These are phyloP conservation scores for Syngnathus acus DNA, from an alignment of 2,797 vertebrate species.

Conservation along the genomic window DNA sequence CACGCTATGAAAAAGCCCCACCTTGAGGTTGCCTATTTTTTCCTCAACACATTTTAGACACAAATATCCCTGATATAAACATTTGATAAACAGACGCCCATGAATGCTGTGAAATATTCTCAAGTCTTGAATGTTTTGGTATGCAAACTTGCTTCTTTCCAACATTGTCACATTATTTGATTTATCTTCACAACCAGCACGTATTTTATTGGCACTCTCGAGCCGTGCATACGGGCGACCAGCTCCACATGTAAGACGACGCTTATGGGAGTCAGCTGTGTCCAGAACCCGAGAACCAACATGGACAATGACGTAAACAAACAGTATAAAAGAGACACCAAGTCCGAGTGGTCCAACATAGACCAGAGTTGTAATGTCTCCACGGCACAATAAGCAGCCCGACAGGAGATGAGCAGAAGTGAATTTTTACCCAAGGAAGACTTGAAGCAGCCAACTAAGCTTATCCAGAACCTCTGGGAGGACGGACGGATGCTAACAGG, in stretches of 20 bases:
- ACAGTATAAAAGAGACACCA: conserved; percentile 28
- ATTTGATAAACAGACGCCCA: neutral
- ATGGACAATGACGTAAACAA: conserved; percentile 26
- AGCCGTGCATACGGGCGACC: conserved; percentile 26
- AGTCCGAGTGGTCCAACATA: conserved; percentile 16
- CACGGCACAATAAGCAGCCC: conserved; percentile 19
- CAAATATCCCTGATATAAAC: neutral
- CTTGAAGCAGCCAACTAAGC: conserved; percentile 21
- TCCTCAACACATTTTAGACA: neutral
- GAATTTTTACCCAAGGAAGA: conserved; percentile 30
- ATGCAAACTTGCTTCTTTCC: neutral
- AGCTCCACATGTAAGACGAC: conserved; percentile 34
- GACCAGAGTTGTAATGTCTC: conserved; percentile 7
- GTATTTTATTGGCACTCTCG: conserved; percentile 37
- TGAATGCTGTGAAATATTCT: neutral
- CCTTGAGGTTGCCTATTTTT: neutral
- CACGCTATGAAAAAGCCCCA: neutral
- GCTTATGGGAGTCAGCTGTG: conserved; percentile 17
- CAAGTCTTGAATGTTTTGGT: neutral
- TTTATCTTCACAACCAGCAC: conserved; percentile 40
- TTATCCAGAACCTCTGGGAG: conserved; percentile 26
- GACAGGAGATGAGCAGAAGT: conserved; percentile 28
- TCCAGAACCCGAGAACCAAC: conserved; percentile 17
- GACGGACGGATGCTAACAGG: conserved; percentile 4
- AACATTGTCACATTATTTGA: conserved; percentile 9